Evolutionary conservation across 2,797 vertebrate species (phyloP).

Genomic region (Eupleurogrammus muticus): DNA sequence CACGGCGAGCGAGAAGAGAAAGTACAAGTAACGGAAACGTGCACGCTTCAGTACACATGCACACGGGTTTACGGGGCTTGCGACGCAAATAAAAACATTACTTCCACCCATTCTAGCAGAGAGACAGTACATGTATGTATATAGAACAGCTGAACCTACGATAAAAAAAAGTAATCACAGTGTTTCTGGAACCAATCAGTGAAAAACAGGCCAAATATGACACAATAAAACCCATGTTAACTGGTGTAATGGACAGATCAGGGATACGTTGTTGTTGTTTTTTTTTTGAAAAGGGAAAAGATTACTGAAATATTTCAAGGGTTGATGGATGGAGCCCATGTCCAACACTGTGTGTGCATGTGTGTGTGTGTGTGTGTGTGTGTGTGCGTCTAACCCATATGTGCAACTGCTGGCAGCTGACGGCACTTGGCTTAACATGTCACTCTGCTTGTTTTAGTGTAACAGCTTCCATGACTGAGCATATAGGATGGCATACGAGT

Average conservation of each 20-base stretch:
- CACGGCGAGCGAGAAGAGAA: constrained; percentile 1
- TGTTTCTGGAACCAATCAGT: constrained; percentile 18
- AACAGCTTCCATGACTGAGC: constrained; percentile 16
- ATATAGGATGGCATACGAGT: neutral
- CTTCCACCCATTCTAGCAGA: constrained; percentile 33
- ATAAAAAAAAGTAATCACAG: neutral
- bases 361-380: neutral
- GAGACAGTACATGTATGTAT: neutral
- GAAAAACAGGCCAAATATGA: neutral
- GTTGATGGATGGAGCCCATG: neutral
- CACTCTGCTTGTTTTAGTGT: neutral
- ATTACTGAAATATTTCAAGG: neutral
- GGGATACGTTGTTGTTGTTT: neutral
- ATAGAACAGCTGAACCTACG: neutral
- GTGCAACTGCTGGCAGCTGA: neutral
- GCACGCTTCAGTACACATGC: neutral
- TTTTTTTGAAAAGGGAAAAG: neutral
- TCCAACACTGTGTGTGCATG: neutral
- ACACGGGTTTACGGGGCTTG: constrained; percentile 7
- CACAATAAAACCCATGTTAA: no score
- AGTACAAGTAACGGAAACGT: constrained; percentile 33
- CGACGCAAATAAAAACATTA: constrained; percentile 20
- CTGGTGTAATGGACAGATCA: no score
- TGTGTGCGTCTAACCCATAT: neutral
- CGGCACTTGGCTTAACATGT: neutral